Percentiles rank a stretch among this genome's conserved stretches.
Conservation (phyloP, 2,888 invertebrate species). For the Drosophila histrio region DNA sequence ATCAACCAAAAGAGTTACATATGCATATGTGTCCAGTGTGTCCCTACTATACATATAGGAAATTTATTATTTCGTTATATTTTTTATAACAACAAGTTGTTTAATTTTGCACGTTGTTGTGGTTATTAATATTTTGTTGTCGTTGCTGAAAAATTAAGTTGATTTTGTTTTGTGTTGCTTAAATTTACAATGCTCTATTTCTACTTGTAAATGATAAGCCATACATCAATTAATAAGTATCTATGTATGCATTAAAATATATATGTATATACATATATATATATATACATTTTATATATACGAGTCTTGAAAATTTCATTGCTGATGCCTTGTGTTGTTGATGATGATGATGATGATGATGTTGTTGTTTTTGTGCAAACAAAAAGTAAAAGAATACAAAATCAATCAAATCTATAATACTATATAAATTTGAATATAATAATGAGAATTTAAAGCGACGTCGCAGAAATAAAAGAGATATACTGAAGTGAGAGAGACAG, state of each 20-base stretch:
- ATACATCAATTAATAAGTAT: slow-evolving; percentile 6
- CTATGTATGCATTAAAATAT: slow-evolving; percentile 2
- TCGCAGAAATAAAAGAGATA: slow-evolving; percentile 13
- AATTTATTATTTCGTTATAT: not conserved
- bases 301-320: slow-evolving; percentile 46
- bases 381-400: slow-evolving; percentile 15
- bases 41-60: not conserved
- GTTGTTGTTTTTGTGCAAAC: slow-evolving; percentile 75
- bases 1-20: not conserved
- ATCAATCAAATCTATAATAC: not conserved
- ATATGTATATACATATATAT: slow-evolving; percentile 7
- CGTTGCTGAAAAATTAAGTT: slow-evolving; percentile 26
- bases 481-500: slow-evolving; percentile 9
- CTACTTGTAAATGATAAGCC: slow-evolving; percentile 1
- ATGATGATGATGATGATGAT: slow-evolving; percentile 75
- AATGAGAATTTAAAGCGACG: slow-evolving; percentile 22
- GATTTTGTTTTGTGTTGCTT: slow-evolving; percentile 17
- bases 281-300: slow-evolving; percentile 13
- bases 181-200: slow-evolving; percentile 22
- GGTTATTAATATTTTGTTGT: slow-evolving; percentile 62
- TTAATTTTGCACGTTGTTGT: slow-evolving; percentile 77
- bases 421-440: slow-evolving; percentile 10
- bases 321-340: slow-evolving; percentile 78
- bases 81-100: slow-evolving; percentile 13
- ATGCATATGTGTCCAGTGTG: slow-evolving; percentile 24